phyloP scores from a whole-genome alignment of 2,113 vertebrate genomes.

The Mormyrus iriodes region DNA sequence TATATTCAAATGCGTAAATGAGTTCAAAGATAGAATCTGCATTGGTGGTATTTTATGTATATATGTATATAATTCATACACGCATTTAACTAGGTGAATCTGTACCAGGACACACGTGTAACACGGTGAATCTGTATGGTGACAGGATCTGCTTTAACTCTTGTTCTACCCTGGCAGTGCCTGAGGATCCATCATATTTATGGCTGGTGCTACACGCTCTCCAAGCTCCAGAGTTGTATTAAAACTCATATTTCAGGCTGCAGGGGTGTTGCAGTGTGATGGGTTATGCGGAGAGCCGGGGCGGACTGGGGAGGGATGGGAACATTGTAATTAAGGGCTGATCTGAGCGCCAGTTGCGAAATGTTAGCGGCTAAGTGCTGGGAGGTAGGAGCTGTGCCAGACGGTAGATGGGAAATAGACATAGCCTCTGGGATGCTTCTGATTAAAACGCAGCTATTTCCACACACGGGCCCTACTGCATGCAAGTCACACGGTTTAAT shows the following conservation, averaged over 20 bases:
- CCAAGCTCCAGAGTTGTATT: slow-evolving; percentile 57
- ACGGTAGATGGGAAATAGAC: neutral
- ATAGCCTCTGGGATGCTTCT: neutral
- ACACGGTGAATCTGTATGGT: neutral
- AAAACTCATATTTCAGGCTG: slow-evolving; percentile 64
- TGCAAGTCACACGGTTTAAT: neutral
- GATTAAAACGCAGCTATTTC: neutral
- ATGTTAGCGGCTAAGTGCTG: neutral
- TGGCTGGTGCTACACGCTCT: slow-evolving; percentile 43
- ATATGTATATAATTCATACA: neutral
- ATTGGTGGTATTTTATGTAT: neutral
- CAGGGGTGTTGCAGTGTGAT: slow-evolving; percentile 25
- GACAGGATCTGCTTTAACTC: neutral
- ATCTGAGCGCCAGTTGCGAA: neutral
- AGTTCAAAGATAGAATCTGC: neutral
- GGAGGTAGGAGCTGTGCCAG: neutral
- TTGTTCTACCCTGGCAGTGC: neutral
- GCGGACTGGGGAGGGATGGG: slow-evolving; percentile 26
- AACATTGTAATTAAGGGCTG: neutral
- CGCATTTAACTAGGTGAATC: neutral
- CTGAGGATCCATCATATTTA: slow-evolving; percentile 28
- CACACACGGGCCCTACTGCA: neutral
- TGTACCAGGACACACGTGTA: neutral
- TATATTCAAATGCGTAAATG: neutral
- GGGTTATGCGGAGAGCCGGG: neutral